Conservation (phyloP, 2,113 vertebrate genomes). For the Platichthys flesus region DNA sequence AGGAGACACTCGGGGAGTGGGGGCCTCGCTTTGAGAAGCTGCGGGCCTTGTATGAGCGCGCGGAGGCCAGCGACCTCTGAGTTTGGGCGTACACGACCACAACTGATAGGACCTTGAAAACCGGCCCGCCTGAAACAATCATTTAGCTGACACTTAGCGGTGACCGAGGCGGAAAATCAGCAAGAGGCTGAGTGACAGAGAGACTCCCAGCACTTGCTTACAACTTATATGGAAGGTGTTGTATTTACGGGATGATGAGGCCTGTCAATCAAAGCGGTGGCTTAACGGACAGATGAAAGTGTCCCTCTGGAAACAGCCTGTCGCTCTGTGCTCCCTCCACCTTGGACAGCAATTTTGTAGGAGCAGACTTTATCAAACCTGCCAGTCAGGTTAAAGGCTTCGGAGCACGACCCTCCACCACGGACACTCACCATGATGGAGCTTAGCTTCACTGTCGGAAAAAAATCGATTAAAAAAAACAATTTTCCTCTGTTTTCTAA, state of each 20-base stretch:
- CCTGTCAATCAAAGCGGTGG: slow-evolving; percentile 52
- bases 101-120: slow-evolving; percentile 3
- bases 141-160: slow-evolving; percentile 17
- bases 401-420: slow-evolving; percentile 15
- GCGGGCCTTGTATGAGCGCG: slow-evolving; percentile 83
- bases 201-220: slow-evolving; percentile 24
- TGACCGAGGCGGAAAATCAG: background rate
- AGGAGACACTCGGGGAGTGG: slow-evolving; percentile 85
- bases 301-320: slow-evolving; percentile 2
- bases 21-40: slow-evolving; percentile 89
- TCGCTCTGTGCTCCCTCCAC: slow-evolving; percentile 16
- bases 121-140: slow-evolving; percentile 18
- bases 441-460: slow-evolving; percentile 60
- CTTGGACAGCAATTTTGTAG: slow-evolving; percentile 43
- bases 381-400: slow-evolving; percentile 48
- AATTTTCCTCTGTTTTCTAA: slow-evolving; percentile 33
- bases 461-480: slow-evolving; percentile 33
- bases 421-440: slow-evolving; percentile 59
- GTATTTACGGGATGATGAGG: slow-evolving; percentile 55
- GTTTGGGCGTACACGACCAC: background rate
- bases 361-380: slow-evolving; percentile 57
- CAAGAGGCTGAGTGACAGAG: slow-evolving; percentile 22
- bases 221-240: slow-evolving; percentile 24
- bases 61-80: slow-evolving; percentile 82
- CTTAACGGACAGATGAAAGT: slow-evolving; percentile 54